Base-by-base conservation (phyloP, 2,113 vertebrate species). In the Hippocampus mohnikei region DNA sequence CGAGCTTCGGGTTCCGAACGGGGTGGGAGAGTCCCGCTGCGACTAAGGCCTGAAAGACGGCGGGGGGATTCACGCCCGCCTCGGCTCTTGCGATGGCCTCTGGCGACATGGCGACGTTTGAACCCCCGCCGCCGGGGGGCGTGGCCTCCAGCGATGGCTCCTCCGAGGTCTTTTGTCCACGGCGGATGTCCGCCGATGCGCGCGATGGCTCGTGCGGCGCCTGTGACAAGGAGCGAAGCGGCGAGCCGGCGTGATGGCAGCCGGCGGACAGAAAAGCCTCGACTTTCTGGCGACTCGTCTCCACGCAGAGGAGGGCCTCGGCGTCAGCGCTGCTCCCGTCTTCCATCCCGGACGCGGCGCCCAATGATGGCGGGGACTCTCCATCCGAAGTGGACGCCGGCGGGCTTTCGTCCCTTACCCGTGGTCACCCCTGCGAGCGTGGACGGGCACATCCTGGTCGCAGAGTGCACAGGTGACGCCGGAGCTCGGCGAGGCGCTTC, bases 11-110 rank as follows among this genome's bases (percentile, higher is more conserved):
- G 48, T 94, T 95, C 77, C 95, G 94, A 71, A 94, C 81, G 0
- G 93, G n/a, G 70, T 94, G 94, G 16, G 90, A 92, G 50, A 98
- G 91, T 83, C 98, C 96, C 50, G 95, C 94, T 80, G 94, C 95
- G 70, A 97, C 80, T 23, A 90, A 85, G 79, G 84, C 91, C 82
- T 0, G 89, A 52, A 63, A 88, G 70, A 85, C 91, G 52, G 67
- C 70, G 78, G 74, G n/a, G n/a, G 67, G 69, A 50, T 82, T 64
- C 0, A 82, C 64, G 50, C 83, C 78, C 61, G 78, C 68, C 81
- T 89, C 80, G 27, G 72, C 70, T 40, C 79, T 69, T 37, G 65
- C 66, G 40, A n/a, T n/a, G n/a, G n/a, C n/a, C n/a, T 66, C 58
- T 29, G 50, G 53, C 53, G 72, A 84, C 69, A 55, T 87, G 42